Evolutionary conservation across 2,797 vertebrate species (phyloP).

Genomic region (Siniperca undulata): DNA sequence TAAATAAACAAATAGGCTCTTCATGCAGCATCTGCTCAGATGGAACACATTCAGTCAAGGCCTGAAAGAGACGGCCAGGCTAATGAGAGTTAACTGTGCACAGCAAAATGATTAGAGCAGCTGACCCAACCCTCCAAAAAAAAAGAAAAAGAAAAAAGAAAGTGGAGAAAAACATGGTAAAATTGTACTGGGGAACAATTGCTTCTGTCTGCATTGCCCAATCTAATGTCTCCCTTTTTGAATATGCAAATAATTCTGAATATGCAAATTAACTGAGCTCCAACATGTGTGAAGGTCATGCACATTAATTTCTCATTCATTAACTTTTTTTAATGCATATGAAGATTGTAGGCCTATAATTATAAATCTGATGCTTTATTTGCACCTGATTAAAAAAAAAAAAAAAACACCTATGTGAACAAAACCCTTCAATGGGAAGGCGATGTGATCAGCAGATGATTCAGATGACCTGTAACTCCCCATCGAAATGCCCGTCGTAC

Average conservation of each 20-base stretch:
- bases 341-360: conserved; percentile 24
- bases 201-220: conserved; percentile 19
- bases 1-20: conserved; percentile 78
- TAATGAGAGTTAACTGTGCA: conserved; percentile 78
- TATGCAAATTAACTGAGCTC: conserved; percentile 53
- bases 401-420: conserved; percentile 26
- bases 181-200: conserved; percentile 22
- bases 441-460: conserved; percentile 35
- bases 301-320: conserved; percentile 48
- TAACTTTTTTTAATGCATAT: conserved; percentile 28
- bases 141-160: background rate
- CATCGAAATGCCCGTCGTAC: conserved; percentile 52
- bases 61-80: conserved; percentile 70
- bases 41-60: conserved; percentile 76
- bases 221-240: conserved; percentile 13
- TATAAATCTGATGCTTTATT: conserved; percentile 22
- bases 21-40: conserved; percentile 79
- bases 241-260: conserved; percentile 53
- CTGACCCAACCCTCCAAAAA: conserved; percentile 59
- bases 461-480: conserved; percentile 44
- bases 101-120: conserved; percentile 68
- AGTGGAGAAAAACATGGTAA: background rate
- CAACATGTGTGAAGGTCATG: conserved; percentile 50
- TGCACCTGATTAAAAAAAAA: conserved; percentile 26
- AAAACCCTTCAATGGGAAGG: conserved; percentile 36